Base-by-base conservation (phyloP, 64 coral and sea anemone genomes). In the Pocillopora verrucosa region DNA sequence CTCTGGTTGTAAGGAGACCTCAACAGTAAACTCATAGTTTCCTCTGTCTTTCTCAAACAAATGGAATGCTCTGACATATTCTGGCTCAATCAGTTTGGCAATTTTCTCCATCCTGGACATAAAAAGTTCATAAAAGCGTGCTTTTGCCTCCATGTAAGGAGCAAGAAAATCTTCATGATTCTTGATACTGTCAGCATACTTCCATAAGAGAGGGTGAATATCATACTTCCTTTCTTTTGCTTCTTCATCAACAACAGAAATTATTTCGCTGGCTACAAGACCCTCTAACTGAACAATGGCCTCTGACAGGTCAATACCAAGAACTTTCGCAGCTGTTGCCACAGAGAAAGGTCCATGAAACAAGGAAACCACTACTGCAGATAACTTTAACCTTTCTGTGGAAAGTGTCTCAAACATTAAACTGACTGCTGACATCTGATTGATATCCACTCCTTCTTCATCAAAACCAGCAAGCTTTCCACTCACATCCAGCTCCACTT, bases 21-120 rank as follows among this genome's bases (percentile, higher is more conserved):
- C 60, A 75, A 84, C 59, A 14, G 80, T 67, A 76, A 91, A 74
- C 56, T 91, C 41, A 36, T 75, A 75, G 72, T 91, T 91, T 62
- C 24, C 16, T 51, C 36, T 59, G 35, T 91, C 89, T 72, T 20
- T 84, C 25, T 81, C 30, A 84, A 91, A 83, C 10, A 11, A 2
- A 0, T 10, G 56, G 17, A 83, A 91, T 19, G 80, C 80, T 76
- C 30, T 84, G 3, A 77, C 60, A 91, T 76, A 91, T 10, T 84
- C 69, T 45, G 72, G 35, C 4, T 84, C 80, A 74, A 76, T 37
- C 3, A 76, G 70, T 22, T 72, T 38, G 20, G 89, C 78, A 57
- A 91, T 76, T 20, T 57, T 74, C 10, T 84, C 74, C 61, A 82
- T 64, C 59, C 64, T 64, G 22, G 80, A 11, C 65, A 84, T 62